Base-by-base conservation (phyloP, 2,888 invertebrate genomes). In the Allacma fusca region DNA sequence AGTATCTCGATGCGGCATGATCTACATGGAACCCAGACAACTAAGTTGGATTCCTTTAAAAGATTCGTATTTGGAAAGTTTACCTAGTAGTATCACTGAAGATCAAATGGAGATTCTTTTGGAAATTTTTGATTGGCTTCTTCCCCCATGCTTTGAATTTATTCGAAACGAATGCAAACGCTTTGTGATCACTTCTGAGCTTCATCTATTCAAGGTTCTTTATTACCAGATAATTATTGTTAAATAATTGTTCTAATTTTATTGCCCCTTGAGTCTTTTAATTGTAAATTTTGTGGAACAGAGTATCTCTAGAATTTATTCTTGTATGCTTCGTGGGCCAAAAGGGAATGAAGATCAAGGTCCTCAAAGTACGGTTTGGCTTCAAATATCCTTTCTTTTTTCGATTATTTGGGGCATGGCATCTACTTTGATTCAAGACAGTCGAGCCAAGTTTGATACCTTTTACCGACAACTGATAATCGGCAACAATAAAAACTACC, bases 1-100 rank as follows among this genome's bases (percentile, higher is more conserved):
- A 0, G 96, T 98, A 1, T 95, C 95, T 0, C 91, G 96, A 0
- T 94, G 96, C 86, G 96, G 96, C 26, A 96, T 98, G 95, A 95
- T 98, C 83, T 97, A 97, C 86, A 92, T 98, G 91, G 97, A 95
- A 86, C 93, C 94, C 0, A 90, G 92, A 34, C 91, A 94, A 85
- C 88, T 97, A 21, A 96, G 96, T 0, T 97, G 97, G 97, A 88
- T 88, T 62, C 92, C 94, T 0, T 90, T 94, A 81, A 92, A 93
- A 83, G 89, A 90, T 57, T 95, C 96, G 0, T 97, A 95, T 88
- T 89, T 89, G 85, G 85, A 88, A 74, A 85, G 85, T 28, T 85
- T 88, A 13, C 87, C 87, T 1, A 78, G 83, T 26, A 84, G 81
- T 24, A 81, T 88, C 21, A 85, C 85, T 16, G 90, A 91, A 26